phyloP scores from a whole-genome alignment of 2,797 vertebrate species.

The Antrozous pallidus region DNA sequence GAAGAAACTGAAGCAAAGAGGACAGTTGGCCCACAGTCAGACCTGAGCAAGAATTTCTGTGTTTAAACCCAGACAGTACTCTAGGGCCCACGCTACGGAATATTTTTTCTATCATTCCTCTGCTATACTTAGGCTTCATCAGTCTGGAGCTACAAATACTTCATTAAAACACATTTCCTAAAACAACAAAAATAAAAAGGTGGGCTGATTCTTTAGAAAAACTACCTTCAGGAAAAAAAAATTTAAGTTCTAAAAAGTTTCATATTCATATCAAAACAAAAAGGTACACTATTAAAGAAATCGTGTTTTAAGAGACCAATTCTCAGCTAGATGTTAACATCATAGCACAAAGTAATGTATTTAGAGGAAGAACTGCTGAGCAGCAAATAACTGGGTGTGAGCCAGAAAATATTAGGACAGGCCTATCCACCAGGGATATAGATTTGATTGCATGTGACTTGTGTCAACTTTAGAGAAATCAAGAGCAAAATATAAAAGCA shows the following conservation, averaged over 20 bases:
- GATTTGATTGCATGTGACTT: slow-evolving; percentile 93
- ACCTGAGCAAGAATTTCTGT: not conserved
- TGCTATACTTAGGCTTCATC: not conserved
- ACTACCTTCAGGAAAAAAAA: slow-evolving; percentile 73
- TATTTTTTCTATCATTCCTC: not conserved
- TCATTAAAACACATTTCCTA: not conserved
- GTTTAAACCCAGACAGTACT: not conserved
- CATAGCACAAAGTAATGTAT: slow-evolving; percentile 82
- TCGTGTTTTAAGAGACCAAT: slow-evolving; percentile 79
- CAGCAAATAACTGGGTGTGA: slow-evolving; percentile 86
- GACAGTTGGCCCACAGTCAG: not conserved
- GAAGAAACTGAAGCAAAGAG: not conserved
- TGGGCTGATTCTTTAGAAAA: not conserved
- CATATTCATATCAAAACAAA: slow-evolving; percentile 77
- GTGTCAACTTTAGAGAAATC: slow-evolving; percentile 90
- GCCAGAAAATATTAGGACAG: slow-evolving; percentile 88
- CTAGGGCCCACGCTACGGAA: not conserved
- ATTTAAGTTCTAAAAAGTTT: slow-evolving; percentile 79
- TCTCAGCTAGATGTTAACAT: slow-evolving; percentile 80
- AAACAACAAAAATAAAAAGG: not conserved
- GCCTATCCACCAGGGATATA: slow-evolving; percentile 84
- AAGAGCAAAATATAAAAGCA: slow-evolving; percentile 81
- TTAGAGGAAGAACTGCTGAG: slow-evolving; percentile 84
- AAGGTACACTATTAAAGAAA: slow-evolving; percentile 69
- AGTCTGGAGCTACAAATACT: not conserved